Evolutionary conservation across 2,113 vertebrate genomes (phyloP).

Genomic region (Melanerpes formicivorus): DNA sequence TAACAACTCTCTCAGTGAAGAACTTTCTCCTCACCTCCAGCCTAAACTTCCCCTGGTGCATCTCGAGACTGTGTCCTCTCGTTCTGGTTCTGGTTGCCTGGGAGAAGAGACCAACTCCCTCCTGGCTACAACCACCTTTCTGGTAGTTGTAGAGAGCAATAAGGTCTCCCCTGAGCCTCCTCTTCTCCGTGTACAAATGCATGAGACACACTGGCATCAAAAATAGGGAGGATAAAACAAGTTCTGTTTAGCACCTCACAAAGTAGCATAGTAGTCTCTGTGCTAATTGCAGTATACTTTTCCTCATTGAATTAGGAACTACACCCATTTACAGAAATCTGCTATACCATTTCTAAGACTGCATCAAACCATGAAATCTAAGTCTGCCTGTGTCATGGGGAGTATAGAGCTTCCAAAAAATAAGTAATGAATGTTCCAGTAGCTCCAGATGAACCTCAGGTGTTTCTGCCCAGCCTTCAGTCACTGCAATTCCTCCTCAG

Average conservation of each 20-base stretch:
- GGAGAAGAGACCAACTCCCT: no score
- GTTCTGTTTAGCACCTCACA: background rate
- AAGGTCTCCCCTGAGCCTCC: no score
- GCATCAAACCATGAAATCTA: background rate
- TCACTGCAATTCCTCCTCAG: background rate
- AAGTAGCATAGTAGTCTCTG: background rate
- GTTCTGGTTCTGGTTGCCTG: no score
- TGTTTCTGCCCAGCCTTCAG: background rate
- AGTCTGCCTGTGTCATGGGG: background rate
- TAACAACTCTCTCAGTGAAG: no score
- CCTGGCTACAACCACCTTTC: no score
- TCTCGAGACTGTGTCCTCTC: no score
- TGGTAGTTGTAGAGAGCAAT: no score
- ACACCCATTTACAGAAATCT: background rate
- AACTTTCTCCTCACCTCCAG: no score
- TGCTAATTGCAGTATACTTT: background rate
- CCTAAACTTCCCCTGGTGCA: no score
- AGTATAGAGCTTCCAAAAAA: background rate
- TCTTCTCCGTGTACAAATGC: background rate
- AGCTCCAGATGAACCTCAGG: background rate
- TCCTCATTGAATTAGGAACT: background rate
- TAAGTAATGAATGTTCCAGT: background rate
- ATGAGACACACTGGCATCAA: background rate
- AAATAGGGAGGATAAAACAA: background rate
- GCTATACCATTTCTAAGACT: background rate